Conservation (phyloP, 2,113 vertebrate genomes). For the Laterallus jamaicensis region DNA sequence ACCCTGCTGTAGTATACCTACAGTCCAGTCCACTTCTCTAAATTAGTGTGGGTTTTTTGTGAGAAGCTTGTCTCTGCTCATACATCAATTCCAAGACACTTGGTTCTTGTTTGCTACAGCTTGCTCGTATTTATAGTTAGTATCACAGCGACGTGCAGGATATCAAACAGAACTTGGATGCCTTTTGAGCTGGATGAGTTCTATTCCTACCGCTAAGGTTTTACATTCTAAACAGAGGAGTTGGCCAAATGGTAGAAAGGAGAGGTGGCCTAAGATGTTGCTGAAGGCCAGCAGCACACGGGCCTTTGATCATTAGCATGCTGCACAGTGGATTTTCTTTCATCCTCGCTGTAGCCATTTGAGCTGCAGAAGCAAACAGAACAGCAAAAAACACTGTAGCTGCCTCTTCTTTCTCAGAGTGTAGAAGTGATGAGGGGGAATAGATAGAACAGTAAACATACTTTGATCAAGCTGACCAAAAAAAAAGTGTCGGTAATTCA, state of each 20-base stretch:
- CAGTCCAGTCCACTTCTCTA: not conserved
- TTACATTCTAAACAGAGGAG: not conserved
- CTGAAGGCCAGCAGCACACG: not conserved
- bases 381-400: not conserved
- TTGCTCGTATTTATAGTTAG: not conserved
- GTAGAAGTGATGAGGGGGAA: not conserved
- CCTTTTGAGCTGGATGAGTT: not conserved
- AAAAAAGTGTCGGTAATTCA: not conserved
- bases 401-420: not conserved
- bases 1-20: not conserved
- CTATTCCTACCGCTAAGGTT: not conserved
- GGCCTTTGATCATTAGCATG: not conserved
- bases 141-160: not conserved
- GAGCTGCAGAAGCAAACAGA: not conserved
- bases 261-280: not conserved
- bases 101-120: not conserved
- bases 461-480: constrained; percentile 20
- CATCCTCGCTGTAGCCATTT: not conserved
- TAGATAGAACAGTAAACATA: not conserved
- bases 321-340: not conserved
- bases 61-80: not conserved
- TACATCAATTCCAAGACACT: not conserved
- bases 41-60: not conserved
- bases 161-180: not conserved
- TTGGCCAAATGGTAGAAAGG: not conserved